Evolutionary conservation across 2,113 vertebrate species (phyloP).

Genomic region (Lycocorax pyrrhopterus): DNA sequence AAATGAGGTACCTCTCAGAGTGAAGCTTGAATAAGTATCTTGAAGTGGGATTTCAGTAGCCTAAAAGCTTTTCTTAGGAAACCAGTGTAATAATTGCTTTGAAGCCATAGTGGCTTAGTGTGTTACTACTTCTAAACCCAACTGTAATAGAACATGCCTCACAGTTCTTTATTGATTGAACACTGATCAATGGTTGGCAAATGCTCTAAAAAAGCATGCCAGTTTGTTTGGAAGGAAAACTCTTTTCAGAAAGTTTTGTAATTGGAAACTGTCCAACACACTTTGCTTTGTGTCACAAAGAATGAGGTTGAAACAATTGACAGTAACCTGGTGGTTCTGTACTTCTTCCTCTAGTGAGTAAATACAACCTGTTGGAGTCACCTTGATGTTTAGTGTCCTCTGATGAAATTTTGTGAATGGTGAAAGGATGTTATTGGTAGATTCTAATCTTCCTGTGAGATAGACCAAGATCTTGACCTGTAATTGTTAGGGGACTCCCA

Average conservation of each 20-base stretch:
- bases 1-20: not conserved
- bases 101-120: not conserved
- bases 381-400: not conserved
- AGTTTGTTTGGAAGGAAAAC: not conserved
- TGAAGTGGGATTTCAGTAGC: not conserved
- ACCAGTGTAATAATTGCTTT: not conserved
- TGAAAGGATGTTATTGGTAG: not conserved
- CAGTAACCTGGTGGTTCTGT: not conserved
- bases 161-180: not conserved
- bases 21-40: not conserved
- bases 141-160: not conserved
- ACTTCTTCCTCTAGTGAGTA: not conserved
- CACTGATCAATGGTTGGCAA: not conserved
- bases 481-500: not conserved
- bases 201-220: not conserved
- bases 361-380: not conserved
- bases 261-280: not conserved
- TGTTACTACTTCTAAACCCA: not conserved
- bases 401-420: not conserved
- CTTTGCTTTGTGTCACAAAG: not conserved
- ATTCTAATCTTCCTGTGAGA: not conserved
- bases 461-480: not conserved
- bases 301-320: not conserved
- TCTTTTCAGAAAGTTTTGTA: not conserved
- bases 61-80: not conserved